Evolutionary conservation across 2,888 invertebrate genomes (phyloP).

Genomic region (Linnaemya vulpina): DNA sequence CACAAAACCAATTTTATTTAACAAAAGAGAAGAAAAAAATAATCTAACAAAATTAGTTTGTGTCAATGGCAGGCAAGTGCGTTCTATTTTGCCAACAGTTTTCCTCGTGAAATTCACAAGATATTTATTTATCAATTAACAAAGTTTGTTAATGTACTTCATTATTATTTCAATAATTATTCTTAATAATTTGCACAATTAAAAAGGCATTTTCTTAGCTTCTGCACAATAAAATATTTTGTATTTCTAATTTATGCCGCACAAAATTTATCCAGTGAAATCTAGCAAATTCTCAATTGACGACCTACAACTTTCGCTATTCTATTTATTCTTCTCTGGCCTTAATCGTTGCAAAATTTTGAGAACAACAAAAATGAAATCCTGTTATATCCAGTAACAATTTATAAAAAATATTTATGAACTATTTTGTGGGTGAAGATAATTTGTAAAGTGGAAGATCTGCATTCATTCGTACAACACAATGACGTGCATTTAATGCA

Average conservation of each 20-base stretch:
- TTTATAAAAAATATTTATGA: neutral
- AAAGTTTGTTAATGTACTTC: neutral
- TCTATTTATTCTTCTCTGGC: neutral
- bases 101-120: neutral
- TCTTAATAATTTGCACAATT: neutral
- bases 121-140: neutral
- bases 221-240: neutral
- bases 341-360: neutral
- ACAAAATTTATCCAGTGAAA: neutral
- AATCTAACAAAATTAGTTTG: too few relatives aligned
- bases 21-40: too few relatives aligned
- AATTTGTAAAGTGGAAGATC: neutral
- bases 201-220: neutral
- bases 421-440: neutral
- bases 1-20: too few relatives aligned
- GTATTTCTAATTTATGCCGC: neutral
- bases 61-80: too few relatives aligned
- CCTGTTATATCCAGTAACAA: conserved; percentile 34
- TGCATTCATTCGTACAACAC: neutral
- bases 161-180: neutral
- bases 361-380: neutral
- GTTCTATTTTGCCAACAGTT: too few relatives aligned
- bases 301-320: neutral
- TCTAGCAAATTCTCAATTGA: neutral
- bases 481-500: too few relatives aligned